Base-by-base conservation (phyloP, 2,113 vertebrate genomes). In the Tapirus terrestris region DNA sequence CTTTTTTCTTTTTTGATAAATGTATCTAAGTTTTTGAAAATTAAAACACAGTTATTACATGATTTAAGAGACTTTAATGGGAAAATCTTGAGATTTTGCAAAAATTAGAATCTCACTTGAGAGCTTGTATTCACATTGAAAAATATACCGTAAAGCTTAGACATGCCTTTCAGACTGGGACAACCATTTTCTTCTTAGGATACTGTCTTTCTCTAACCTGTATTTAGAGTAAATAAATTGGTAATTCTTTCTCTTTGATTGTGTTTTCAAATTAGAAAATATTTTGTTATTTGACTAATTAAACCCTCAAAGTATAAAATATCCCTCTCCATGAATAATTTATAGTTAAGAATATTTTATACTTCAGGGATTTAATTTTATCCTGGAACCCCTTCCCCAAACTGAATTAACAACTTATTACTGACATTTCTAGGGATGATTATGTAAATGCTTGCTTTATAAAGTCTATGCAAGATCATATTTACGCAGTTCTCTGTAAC, bases 251-350 rank as follows among this genome's bases (percentile, higher is more conserved):
- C 48, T 86, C 53, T 73, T 73, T 43, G 61, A 67, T 33, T 96
- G 56, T 51, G 25, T 89, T 95, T 94, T 89, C 45, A 96, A 88
- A 53, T 80, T 61, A 63, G 56, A 60, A 88, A 94, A 45, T 58
- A 33, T 65, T 89, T 53, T 87, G 33, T 72, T 75, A 39, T 92
- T 92, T 58, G 73, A n/a, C 45, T 80, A 82, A 65, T 86, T 93
- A 79, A 90, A 91, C 89, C 77, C 21, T 33, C 11, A 25, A 82
- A 93, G 31, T 68, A 65, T 82, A 86, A 88, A 77, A 60, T 77
- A 53, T 43, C 7, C 6, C 29, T 93, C 33, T 20, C 7, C 76
- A 0, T 56, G 51, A 84, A 65, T 60, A 91, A 68, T 67, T 33
- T 60, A 6, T 79, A 16, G 58, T 88, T 68, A 8, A n/a, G 27